Percentiles rank a stretch among this genome's conserved stretches.
Conservation (phyloP, 2,888 invertebrate genomes). For the Pyrocoelia pectoralis region DNA sequence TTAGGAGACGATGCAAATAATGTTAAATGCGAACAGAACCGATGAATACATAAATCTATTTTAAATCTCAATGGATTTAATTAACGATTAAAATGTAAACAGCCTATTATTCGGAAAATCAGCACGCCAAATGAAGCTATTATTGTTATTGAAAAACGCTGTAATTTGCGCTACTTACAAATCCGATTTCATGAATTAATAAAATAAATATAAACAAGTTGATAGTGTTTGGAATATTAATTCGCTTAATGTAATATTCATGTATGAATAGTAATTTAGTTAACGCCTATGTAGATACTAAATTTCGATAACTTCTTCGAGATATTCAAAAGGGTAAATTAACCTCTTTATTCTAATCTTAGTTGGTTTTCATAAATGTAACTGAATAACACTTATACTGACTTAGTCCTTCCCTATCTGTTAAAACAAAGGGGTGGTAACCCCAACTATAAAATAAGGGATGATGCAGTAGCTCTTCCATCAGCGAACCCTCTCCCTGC, state of each 20-base stretch:
- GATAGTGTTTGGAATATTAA: slow-evolving; percentile 21
- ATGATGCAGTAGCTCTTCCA: slow-evolving; percentile 22
- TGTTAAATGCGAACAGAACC: background rate
- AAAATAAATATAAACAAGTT: slow-evolving; percentile 7
- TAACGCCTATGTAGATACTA: slow-evolving; percentile 14
- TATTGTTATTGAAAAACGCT: slow-evolving; percentile 5
- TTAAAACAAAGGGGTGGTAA: slow-evolving; percentile 43
- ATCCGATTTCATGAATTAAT: slow-evolving; percentile 2
- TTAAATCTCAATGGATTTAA: background rate
- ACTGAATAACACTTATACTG: slow-evolving; percentile 38
- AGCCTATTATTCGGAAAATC: no score
- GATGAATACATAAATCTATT: background rate
- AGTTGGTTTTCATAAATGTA: slow-evolving; percentile 23
- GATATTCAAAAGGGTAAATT: background rate
- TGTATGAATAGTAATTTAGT: slow-evolving; percentile 27
- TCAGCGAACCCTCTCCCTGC: slow-evolving; percentile 36
- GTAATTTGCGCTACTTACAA: slow-evolving; percentile 6
- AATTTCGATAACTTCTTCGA: slow-evolving; percentile 8
- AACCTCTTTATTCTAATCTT: slow-evolving; percentile 20
- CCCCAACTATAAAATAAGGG: slow-evolving; percentile 34
- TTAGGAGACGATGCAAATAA: background rate
- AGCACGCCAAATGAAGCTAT: background rate
- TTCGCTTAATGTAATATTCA: slow-evolving; percentile 25
- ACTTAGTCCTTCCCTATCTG: slow-evolving; percentile 38
- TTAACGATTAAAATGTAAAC: background rate